Conservation (phyloP, 2,888 invertebrate species). For the Ormyrus pomaceus region DNA sequence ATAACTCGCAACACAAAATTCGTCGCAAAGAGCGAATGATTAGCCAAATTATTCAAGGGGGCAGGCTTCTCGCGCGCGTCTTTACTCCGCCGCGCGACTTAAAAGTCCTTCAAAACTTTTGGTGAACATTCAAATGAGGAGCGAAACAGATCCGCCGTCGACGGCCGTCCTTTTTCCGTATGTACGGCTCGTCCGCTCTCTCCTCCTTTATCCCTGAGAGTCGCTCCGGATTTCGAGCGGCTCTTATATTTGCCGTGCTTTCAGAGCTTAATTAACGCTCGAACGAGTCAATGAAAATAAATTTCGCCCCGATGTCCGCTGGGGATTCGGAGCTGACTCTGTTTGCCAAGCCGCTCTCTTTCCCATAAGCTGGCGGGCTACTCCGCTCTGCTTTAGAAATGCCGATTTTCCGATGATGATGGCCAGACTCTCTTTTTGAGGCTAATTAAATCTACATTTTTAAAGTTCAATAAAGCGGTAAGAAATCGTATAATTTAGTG, state of each 20-base stretch:
- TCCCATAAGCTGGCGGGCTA: too few relatives aligned
- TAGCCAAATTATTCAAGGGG: conserved; percentile 34
- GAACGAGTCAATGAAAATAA: conserved; percentile 54
- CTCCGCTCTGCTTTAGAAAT: too few relatives aligned
- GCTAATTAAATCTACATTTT: too few relatives aligned
- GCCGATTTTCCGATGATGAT: too few relatives aligned
- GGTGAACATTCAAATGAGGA: conserved; percentile 31
- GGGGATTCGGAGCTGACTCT: conserved; percentile 25
- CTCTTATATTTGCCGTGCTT: conserved; percentile 56
- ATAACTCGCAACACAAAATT: background rate
- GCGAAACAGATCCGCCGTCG: conserved; percentile 32
- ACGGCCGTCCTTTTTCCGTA: conserved; percentile 33
- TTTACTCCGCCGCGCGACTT: conserved; percentile 4
- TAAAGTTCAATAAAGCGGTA: too few relatives aligned
- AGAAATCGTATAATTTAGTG: too few relatives aligned
- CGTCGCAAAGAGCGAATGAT: conserved; percentile 4
- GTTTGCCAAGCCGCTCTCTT: conserved; percentile 9
- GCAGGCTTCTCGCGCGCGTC: background rate
- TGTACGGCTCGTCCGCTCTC: conserved; percentile 43
- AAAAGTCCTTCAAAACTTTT: conserved; percentile 40
- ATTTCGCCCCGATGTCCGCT: conserved; percentile 40
- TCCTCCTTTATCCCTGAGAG: conserved; percentile 29
- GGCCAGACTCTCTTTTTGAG: too few relatives aligned
- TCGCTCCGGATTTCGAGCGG: conserved; percentile 13
- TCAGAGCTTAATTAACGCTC: conserved; percentile 58